A percentile compares a stretch with the other conserved stretches of the same genome.
Evolutionary conservation across 2,888 invertebrate species (phyloP).

Genomic region (Dione juno): DNA sequence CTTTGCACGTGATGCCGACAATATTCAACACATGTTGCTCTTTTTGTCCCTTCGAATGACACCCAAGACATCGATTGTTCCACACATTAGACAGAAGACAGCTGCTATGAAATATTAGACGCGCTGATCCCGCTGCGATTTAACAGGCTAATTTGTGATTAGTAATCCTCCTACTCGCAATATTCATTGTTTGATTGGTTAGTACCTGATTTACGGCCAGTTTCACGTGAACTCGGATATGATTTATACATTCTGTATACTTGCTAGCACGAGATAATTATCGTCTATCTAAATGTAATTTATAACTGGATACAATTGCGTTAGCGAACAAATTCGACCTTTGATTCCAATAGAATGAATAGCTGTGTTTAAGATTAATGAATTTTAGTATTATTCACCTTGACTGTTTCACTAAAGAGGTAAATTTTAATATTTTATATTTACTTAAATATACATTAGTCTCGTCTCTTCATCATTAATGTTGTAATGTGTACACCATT

Average conservation of each 20-base stretch:
- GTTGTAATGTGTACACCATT: slow-evolving; percentile 51
- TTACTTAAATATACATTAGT: slow-evolving; percentile 25
- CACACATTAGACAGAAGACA: slow-evolving; percentile 59
- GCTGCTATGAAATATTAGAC: slow-evolving; percentile 70
- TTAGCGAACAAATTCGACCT: slow-evolving; percentile 58
- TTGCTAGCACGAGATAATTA: slow-evolving; percentile 52
- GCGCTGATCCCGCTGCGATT: slow-evolving; percentile 56
- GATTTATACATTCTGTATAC: slow-evolving; percentile 66
- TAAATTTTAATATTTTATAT: slow-evolving; percentile 12
- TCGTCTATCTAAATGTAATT: slow-evolving; percentile 58
- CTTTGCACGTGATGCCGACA: slow-evolving; percentile 63
- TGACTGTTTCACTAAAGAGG: slow-evolving; percentile 3
- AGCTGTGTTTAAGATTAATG: slow-evolving; percentile 35
- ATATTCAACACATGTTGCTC: slow-evolving; percentile 66
- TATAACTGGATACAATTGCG: slow-evolving; percentile 57
- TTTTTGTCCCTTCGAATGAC: slow-evolving; percentile 66
- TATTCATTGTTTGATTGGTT: slow-evolving; percentile 71
- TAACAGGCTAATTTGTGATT: slow-evolving; percentile 56
- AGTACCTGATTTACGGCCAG: slow-evolving; percentile 73
- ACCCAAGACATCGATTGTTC: slow-evolving; percentile 70
- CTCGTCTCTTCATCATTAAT: slow-evolving; percentile 28
- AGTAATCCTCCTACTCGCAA: slow-evolving; percentile 66
- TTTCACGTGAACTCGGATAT: slow-evolving; percentile 64
- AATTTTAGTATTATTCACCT: slow-evolving; percentile 22
- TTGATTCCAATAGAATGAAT: slow-evolving; percentile 41